Evolutionary conservation across 35 echinoderm and acorn worm species (phyloP), one percentile per base, ranked within the genome.

Genomic region (Apostichopus japonicus): DNA sequence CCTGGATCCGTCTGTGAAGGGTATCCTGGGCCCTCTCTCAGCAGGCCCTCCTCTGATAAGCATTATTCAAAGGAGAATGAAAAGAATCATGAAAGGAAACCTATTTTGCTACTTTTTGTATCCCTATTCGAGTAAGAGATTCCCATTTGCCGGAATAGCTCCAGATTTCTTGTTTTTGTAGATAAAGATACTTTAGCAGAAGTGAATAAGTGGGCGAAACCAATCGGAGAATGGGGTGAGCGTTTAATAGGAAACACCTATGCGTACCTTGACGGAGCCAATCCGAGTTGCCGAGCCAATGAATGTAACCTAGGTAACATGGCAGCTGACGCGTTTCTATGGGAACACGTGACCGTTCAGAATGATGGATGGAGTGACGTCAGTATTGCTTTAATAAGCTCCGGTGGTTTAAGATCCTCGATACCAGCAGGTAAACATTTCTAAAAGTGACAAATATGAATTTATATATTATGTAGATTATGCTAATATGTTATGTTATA

Each of bases 261-360:
- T 58, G 88, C 86, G 24, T 54, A 27, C 53, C 90, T 98, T 10
- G 79, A 94, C 10, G 96, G 96, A n/a, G 80, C 90, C 33, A 54
- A 62, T 8, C 22, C 53, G 14, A 90, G 77, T n/a, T 98, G 96
- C 58, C 78, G 88, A 5, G 58, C 84, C 44, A 77, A 77, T 9
- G 96, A 98, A 58, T 98, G 96, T 90, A 98, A 94, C 76, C 87
- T 95, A n/a, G 96, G 96, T 8, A 98, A 98, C 73, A 14, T 98
- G 24, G 77, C 94, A 54, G 93, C 96, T 5, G 96, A 98, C 54
- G 94, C 96, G 51, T 93, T 94, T 90, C 56, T 95, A 17, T 71
- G 81, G 55, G 67, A 92, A 10, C 79, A 90, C 84, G 44, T 90
- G n/a, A 54, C 58, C 62, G 24, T 82, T 22, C 81, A 77, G 25